phyloP scores from a whole-genome alignment of 2,888 invertebrate genomes.

The Drosophila subsilvestris region DNA sequence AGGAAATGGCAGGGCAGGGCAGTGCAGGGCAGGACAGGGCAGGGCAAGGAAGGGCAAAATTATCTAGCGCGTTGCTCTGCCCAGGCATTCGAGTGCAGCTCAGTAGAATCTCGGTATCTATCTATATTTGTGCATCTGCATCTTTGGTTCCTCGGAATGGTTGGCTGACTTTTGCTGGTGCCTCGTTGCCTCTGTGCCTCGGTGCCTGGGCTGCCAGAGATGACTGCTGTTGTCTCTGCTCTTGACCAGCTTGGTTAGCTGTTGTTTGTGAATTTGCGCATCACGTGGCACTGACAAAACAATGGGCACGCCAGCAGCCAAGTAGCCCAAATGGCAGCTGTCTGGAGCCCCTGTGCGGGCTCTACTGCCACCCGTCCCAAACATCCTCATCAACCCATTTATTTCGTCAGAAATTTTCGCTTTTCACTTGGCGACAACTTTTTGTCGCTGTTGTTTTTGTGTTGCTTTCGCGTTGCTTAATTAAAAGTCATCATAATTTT shows the following conservation, averaged over 20 bases:
- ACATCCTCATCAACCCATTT: conserved; percentile 35
- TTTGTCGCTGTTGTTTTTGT: conserved; percentile 49
- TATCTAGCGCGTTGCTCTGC: conserved; percentile 56
- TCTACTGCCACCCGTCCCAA: conserved; percentile 28
- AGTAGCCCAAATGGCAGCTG: conserved; percentile 59
- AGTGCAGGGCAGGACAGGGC: conserved; percentile 34
- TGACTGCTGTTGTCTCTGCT: conserved; percentile 62
- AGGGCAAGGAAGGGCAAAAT: conserved; percentile 48
- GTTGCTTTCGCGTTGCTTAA: conserved; percentile 60
- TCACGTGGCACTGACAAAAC: conserved; percentile 70
- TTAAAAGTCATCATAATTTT: conserved; percentile 79
- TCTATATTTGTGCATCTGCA: conserved; percentile 25
- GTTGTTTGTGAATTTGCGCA: conserved; percentile 72
- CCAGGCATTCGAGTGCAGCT: conserved; percentile 37
- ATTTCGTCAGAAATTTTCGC: conserved; percentile 46
- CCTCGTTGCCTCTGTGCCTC: background rate
- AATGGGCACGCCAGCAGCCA: conserved; percentile 48
- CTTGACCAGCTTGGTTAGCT: conserved; percentile 57
- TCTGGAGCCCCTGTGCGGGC: conserved; percentile 39
- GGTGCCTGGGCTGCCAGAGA: background rate
- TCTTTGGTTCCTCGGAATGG: conserved; percentile 44
- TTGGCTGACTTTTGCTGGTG: conserved; percentile 30
- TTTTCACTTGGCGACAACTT: conserved; percentile 65
- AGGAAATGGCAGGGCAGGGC: conserved; percentile 4
- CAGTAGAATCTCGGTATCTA: conserved; percentile 10